Base-by-base conservation (phyloP, 2,113 vertebrate species). In the Lepidothrix coronata region DNA sequence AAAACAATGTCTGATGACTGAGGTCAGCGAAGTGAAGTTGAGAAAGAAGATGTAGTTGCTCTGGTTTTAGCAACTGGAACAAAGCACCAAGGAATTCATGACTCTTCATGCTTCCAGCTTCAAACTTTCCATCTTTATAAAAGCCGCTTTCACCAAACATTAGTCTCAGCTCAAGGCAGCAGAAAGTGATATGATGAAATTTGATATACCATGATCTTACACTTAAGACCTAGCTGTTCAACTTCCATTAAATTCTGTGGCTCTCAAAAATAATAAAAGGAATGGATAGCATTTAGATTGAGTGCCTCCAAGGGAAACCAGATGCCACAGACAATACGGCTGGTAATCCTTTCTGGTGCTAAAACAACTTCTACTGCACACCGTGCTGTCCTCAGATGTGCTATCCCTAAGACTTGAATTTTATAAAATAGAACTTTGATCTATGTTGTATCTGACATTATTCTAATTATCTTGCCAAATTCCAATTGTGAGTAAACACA, bases 21-120 rank as follows among this genome's bases (percentile, higher is more conserved):
- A 93, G 88, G 91, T 95, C 91, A 95, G 94, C 72, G 83, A 95
- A 96, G 55, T 59, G 51, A 81, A 95, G 48, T 23, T 85, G 87
- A 85, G 63, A 88, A 91, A 95, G 85, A 95, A 88, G 35, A 14
- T 13, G 14, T 55, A 83, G 72, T 63, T 95, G 31, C 51, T 95
- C 83, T 62, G 48, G 28, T 84, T 90, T 94, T 80, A 96, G 76
- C 51, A 83, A 93, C 43, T 74, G 39, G 78, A 91, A 73, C 35
- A 95, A 82, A 85, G 43, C 43, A 88, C 51, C 54, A 79, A 91
- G 51, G 89, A 95, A 93, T 93, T 94, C 74, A 94, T 22, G 1
- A 68, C 25, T 73, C 51, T 89, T 79, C 41, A 4, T 80, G 59
- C 67, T 89, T 93, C 65, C 77, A 90, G 58, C 37, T 89, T 91